Conservation (phyloP, 1,140 invertebrate species). For the Muscidifurax raptorellus region DNA sequence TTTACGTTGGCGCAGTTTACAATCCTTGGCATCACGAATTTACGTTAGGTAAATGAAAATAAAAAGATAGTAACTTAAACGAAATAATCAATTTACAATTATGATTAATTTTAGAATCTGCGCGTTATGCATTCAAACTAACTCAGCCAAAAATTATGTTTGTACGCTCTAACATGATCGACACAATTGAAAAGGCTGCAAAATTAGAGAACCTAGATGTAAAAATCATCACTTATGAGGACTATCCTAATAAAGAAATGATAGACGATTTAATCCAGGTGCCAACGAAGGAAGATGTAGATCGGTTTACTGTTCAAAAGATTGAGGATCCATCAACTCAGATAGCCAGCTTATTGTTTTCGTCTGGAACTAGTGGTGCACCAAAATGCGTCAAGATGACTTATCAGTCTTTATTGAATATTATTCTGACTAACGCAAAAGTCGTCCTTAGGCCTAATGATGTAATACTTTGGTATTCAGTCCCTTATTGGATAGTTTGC, state of each 20-base stretch:
- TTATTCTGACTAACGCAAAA: background rate
- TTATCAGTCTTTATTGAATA: slow-evolving; percentile 38
- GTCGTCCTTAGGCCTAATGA: background rate
- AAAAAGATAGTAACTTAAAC: background rate
- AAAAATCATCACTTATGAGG: slow-evolving; percentile 61
- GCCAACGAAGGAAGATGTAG: slow-evolving; percentile 24
- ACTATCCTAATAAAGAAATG: slow-evolving; percentile 36
- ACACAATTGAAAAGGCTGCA: slow-evolving; percentile 54
- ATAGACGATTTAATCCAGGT: slow-evolving; percentile 47
- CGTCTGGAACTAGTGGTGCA: slow-evolving; percentile 62
- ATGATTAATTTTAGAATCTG: slow-evolving; percentile 18
- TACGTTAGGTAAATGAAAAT: slow-evolving; percentile 26
- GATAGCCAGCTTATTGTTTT: slow-evolving; percentile 60
- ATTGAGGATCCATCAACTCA: slow-evolving; percentile 49
- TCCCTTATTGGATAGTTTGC: slow-evolving; percentile 54
- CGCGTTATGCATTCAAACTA: slow-evolving; percentile 58
- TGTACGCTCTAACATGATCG: slow-evolving; percentile 48
- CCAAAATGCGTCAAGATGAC: slow-evolving; percentile 57
- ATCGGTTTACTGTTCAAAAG: slow-evolving; percentile 34
- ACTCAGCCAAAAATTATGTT: slow-evolving; percentile 66
- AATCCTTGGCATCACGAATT: slow-evolving; percentile 55
- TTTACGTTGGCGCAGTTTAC: slow-evolving; percentile 68
- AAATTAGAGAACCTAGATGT: slow-evolving; percentile 48
- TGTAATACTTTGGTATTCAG: slow-evolving; percentile 26
- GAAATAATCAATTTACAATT: background rate